phyloP scores from a whole-genome alignment of 2,888 invertebrate genomes.

The Eupithecia vulgata region DNA sequence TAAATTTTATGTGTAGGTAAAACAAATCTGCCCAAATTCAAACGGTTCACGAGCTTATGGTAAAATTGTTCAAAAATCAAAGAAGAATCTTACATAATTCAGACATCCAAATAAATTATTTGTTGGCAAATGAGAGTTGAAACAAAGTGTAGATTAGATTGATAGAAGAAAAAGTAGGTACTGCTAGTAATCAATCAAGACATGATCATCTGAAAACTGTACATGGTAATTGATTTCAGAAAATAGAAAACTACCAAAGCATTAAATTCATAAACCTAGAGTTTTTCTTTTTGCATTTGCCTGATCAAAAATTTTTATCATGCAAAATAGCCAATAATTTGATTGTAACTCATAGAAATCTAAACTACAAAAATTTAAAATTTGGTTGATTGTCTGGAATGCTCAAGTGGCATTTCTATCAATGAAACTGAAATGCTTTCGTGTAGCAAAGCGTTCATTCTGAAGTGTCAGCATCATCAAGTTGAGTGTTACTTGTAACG shows the following conservation, averaged over 20 bases:
- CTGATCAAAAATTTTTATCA: slow-evolving; percentile 56
- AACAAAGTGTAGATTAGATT: slow-evolving; percentile 69
- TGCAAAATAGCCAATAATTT: slow-evolving; percentile 66
- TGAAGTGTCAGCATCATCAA: slow-evolving; percentile 64
- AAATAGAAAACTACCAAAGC: slow-evolving; percentile 68
- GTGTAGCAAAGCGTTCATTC: slow-evolving; percentile 75
- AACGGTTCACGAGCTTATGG: slow-evolving; percentile 52
- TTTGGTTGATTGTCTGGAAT: slow-evolving; percentile 42
- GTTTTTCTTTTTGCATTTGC: slow-evolving; percentile 38
- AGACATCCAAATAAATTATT: slow-evolving; percentile 74
- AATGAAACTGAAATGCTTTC: slow-evolving; percentile 50
- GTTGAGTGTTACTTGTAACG: slow-evolving; percentile 66
- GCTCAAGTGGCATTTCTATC: slow-evolving; percentile 47
- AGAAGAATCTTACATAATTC: slow-evolving; percentile 72
- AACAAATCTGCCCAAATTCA: slow-evolving; percentile 50
- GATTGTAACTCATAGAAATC: slow-evolving; percentile 44
- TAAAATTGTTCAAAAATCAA: slow-evolving; percentile 58
- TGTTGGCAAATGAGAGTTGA: slow-evolving; percentile 74
- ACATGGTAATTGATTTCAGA: slow-evolving; percentile 57
- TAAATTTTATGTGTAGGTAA: slow-evolving; percentile 35
- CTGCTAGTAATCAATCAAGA: slow-evolving; percentile 42
- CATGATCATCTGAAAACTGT: slow-evolving; percentile 51
- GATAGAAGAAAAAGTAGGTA: slow-evolving; percentile 46
- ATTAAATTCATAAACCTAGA: slow-evolving; percentile 51
- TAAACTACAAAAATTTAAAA: slow-evolving; percentile 56